Evolutionary conservation across 1,140 invertebrate genomes (phyloP).

Genomic region (Globodera ellingtonae): DNA sequence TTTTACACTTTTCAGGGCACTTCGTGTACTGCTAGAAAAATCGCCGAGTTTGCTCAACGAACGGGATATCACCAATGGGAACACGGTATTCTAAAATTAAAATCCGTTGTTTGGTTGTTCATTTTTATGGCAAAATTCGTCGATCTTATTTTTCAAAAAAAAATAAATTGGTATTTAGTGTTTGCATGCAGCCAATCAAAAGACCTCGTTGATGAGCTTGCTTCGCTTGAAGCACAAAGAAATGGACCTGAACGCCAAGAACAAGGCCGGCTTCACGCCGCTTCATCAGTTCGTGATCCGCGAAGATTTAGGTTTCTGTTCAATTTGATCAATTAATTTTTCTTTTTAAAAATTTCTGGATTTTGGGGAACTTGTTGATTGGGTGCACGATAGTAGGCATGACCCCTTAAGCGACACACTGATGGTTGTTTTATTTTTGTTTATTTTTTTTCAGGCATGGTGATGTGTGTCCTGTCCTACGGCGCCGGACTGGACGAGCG

Average conservation of each 20-base stretch:
- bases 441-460: conserved; percentile 46
- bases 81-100: conserved; percentile 37
- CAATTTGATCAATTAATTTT: conserved; percentile 5
- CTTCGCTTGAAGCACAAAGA: conserved; percentile 52
- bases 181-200: conserved; percentile 55
- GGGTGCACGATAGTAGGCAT: no score
- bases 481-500: conserved; percentile 50
- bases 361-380: neutral
- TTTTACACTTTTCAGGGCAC: conserved; percentile 46
- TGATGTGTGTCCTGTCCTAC: conserved; percentile 57
- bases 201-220: conserved; percentile 56
- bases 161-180: conserved; percentile 22
- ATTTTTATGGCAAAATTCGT: no score
- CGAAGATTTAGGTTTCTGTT: conserved; percentile 50
- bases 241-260: conserved; percentile 60
- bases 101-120: no score
- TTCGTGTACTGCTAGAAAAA: conserved; percentile 55
- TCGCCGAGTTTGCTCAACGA: conserved; percentile 55
- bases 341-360: no score
- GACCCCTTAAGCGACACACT: no score
- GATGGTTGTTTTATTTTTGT: neutral
- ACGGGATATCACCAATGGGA: conserved; percentile 57
- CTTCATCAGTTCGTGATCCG: conserved; percentile 55
- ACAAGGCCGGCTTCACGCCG: conserved; percentile 61
- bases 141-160: neutral